Conservation (phyloP, 2,888 invertebrate species). For the Nephrotoma flavescens region DNA sequence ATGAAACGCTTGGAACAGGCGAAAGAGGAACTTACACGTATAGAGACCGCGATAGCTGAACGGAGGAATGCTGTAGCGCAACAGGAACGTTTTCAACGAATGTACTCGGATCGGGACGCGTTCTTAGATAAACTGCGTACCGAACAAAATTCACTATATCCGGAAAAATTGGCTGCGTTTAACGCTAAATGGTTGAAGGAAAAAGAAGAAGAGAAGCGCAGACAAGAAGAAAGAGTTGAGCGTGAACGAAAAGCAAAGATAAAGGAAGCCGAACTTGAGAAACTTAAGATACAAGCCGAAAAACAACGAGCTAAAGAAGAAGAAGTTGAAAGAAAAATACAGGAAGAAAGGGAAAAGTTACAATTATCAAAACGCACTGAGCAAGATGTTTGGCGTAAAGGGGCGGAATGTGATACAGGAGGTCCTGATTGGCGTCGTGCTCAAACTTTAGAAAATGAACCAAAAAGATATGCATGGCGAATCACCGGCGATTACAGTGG, state of each 20-base stretch:
- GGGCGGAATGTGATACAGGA: constrained; percentile 10
- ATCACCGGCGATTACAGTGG: constrained; percentile 14
- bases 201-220: constrained; percentile 55
- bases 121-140: no score
- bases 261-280: constrained; percentile 29
- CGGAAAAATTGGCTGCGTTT: no score
- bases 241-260: constrained; percentile 41
- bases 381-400: constrained; percentile 5
- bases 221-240: constrained; percentile 44
- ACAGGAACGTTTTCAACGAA: no score
- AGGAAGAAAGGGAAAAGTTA: constrained; percentile 34
- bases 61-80: no score
- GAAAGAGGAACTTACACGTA: no score
- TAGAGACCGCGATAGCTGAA: no score
- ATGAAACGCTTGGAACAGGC: no score
- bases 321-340: constrained; percentile 49
- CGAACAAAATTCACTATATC: no score
- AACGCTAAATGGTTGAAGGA: no score
- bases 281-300: constrained; percentile 32
- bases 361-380: constrained; percentile 20
- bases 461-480: not conserved
- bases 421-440: constrained; percentile 7
- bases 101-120: no score
- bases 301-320: constrained; percentile 56
- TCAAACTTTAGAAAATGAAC: constrained; percentile 5